A percentile compares a stretch with the other conserved stretches of the same genome.
Conservation (phyloP, 2,113 vertebrate species). For the Capra hircus region DNA sequence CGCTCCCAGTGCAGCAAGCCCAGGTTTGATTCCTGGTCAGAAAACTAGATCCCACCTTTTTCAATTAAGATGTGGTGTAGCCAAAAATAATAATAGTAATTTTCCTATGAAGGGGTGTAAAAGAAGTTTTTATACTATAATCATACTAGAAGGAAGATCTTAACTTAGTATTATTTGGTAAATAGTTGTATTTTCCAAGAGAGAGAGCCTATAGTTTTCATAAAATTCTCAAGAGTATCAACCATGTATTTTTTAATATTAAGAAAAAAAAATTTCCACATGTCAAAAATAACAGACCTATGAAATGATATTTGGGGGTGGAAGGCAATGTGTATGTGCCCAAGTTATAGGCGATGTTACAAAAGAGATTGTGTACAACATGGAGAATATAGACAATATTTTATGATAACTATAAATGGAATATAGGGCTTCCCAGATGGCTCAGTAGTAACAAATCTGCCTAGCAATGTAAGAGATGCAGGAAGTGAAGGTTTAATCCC, state of each 20-base stretch:
- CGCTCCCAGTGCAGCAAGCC: neutral
- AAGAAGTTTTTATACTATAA: neutral
- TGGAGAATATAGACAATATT: neutral
- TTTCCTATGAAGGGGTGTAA: neutral
- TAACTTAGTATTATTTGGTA: neutral
- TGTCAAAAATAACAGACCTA: neutral
- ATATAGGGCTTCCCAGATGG: neutral
- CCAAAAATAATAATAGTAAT: neutral
- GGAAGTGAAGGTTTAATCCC: neutral
- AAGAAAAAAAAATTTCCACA: neutral
- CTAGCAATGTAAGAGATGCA: neutral
- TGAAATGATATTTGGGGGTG: neutral
- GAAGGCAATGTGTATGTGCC: neutral
- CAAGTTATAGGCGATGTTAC: neutral
- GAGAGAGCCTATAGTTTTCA: neutral
- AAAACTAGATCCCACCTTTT: neutral
- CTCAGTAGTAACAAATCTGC: neutral
- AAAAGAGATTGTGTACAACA: neutral
- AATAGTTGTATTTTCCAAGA: neutral
- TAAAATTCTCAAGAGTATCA: neutral
- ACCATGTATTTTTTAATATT: neutral
- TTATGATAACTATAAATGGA: neutral
- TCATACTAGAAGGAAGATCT: neutral
- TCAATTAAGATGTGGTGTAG: neutral
- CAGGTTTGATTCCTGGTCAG: neutral